Base-by-base conservation (phyloP, 2,113 vertebrate species). In the Nettapus auritus region DNA sequence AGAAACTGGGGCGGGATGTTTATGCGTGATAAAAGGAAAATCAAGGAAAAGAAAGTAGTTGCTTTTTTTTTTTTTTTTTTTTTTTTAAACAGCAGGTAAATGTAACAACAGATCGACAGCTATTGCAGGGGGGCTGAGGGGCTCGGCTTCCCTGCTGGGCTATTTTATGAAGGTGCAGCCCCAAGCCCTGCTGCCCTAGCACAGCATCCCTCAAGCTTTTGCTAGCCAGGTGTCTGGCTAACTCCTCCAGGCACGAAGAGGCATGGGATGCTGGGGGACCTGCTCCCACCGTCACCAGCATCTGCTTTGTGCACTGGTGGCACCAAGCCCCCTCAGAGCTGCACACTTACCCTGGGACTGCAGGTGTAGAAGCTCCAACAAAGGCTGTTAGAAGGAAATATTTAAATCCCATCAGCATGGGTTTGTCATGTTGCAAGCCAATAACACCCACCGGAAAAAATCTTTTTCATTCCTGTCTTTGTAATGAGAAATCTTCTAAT, bases 41-140 rank as follows among this genome's bases (percentile, higher is more conserved):
- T 60, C 29, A 84, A 75, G 57, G 66, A 69, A 87, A 59, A 64
- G 13, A 36, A 78, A 89, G 86, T 9, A 94, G 73, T 53, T 14
- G 13, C 59, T 92, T 22, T 48, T 94, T 96, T 96, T 94, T 92
- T 94, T 96, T 94, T 92, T 94, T 96, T 94, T 92, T 94, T 96
- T 94, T 92, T 94, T 96, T 94, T 92, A 96, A 94, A 87, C 44
- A 69, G 53, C 83, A 90, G 79, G 74, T 86, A 55, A 38, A 88
- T 93, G 79, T 22, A 95, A 68, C 34, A 59, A 59, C 90, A 85
- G 46, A 64, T 62, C 67, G 95, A 60, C 62, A 94, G 69, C 68
- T 82, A 44, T 55, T 1, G 18, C 82, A 23, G 91, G 16, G 29
- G 93, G 81, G 59, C 15, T 9, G 13, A 84, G 82, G 18, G 71